Percentiles rank a stretch among this genome's conserved stretches.
Evolutionary conservation across 1,140 invertebrate genomes (phyloP).

Genomic region (Danaus melanippus): DNA sequence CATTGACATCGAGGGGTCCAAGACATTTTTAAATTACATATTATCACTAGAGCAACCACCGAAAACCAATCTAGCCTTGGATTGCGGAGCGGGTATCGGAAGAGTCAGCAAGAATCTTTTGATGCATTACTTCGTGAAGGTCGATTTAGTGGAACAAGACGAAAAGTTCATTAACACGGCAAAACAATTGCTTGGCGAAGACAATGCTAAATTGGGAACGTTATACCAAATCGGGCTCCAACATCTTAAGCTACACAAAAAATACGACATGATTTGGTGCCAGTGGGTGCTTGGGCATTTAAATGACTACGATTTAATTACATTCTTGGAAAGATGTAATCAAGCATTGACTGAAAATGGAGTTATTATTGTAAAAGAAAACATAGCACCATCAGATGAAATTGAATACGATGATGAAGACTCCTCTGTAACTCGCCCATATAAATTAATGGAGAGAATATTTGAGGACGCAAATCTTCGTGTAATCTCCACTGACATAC

Average conservation of each 20-base stretch:
- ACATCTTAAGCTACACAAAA: slow-evolving; percentile 81
- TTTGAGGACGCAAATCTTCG: slow-evolving; percentile 83
- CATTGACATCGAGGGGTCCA: slow-evolving; percentile 91
- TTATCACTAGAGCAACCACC: slow-evolving; percentile 74
- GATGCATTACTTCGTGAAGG: slow-evolving; percentile 85
- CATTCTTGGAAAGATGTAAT: slow-evolving; percentile 88
- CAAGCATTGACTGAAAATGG: slow-evolving; percentile 80
- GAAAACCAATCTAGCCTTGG: slow-evolving; percentile 80
- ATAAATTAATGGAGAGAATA: slow-evolving; percentile 72
- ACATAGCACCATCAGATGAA: slow-evolving; percentile 80
- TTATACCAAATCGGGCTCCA: slow-evolving; percentile 81
- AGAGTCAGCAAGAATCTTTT: slow-evolving; percentile 93
- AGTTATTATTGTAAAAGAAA: slow-evolving; percentile 95
- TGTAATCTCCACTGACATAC: slow-evolving; percentile 82
- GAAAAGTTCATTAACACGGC: slow-evolving; percentile 70
- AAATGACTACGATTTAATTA: slow-evolving; percentile 87
- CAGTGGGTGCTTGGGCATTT: slow-evolving; percentile 98
- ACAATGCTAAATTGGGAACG: slow-evolving; percentile 71
- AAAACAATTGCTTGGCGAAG: slow-evolving; percentile 36
- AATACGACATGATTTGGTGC: slow-evolving; percentile 96
- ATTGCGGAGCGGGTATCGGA: slow-evolving; percentile 98
- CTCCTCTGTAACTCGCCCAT: slow-evolving; percentile 90
- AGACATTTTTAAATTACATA: slow-evolving; percentile 81
- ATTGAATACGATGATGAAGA: slow-evolving; percentile 89
- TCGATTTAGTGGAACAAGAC: slow-evolving; percentile 97